Percentiles rank a stretch among this genome's conserved stretches.
Evolutionary conservation across 2,797 vertebrate genomes (phyloP).

Genomic region (Saxicola maurus): DNA sequence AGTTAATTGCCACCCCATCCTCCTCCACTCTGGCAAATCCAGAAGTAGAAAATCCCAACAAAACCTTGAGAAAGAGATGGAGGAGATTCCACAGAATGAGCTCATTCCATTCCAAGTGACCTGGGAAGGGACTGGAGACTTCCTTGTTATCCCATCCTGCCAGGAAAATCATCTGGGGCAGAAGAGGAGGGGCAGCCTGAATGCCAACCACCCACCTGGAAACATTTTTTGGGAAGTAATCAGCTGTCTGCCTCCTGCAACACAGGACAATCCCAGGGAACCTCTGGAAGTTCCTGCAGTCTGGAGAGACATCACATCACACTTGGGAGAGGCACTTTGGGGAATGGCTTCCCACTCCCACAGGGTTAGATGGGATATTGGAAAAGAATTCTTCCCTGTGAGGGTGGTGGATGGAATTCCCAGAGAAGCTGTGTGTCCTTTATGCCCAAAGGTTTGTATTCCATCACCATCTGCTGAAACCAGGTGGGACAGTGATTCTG

Average conservation of each 20-base stretch:
- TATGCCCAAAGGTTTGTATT: too few species aligned
- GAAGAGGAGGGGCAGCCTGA: neutral
- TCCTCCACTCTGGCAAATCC: neutral
- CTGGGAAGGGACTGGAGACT: neutral
- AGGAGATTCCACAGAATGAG: neutral
- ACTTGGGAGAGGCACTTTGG: too few species aligned
- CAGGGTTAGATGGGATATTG: neutral
- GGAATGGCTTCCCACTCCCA: neutral
- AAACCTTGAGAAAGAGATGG: neutral
- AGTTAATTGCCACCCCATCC: neutral
- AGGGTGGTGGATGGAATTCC: neutral
- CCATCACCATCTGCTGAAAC: too few species aligned
- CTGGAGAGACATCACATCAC: accelerated
- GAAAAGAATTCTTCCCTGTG: neutral
- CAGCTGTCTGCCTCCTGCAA: neutral
- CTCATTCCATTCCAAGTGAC: neutral
- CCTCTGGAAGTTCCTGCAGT: neutral
- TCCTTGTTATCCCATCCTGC: neutral
- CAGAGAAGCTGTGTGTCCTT: neutral
- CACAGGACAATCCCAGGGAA: neutral
- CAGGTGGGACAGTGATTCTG: too few species aligned
- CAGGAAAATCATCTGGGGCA: neutral
- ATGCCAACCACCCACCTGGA: neutral
- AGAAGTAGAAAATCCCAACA: neutral
- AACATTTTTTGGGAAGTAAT: neutral